These are phyloP conservation scores for Amphimallon solstitiale DNA, from an alignment of 2,888 invertebrate genomes.

Conservation along the genomic window DNA sequence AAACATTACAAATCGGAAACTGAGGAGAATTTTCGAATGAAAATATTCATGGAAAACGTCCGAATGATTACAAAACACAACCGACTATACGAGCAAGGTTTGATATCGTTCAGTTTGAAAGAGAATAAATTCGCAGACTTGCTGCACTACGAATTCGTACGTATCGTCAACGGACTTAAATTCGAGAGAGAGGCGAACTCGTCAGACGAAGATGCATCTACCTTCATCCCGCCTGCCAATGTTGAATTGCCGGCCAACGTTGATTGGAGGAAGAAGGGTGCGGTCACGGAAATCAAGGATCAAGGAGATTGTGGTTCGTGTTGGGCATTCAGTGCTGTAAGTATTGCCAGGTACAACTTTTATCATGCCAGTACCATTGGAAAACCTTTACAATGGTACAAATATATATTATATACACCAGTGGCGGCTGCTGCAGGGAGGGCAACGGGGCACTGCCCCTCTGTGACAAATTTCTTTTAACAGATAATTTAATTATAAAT, in stretches of 20 bases:
- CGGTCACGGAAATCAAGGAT: conserved; percentile 90
- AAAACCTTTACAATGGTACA: too few relatives aligned
- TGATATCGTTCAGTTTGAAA: conserved; percentile 72
- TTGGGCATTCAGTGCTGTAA: conserved; percentile 90
- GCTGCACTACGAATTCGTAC: conserved; percentile 83
- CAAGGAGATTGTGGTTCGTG: conserved; percentile 92
- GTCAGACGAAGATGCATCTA: conserved; percentile 60
- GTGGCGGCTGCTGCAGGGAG: too few relatives aligned
- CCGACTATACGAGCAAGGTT: conserved; percentile 73
- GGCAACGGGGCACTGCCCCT: too few relatives aligned
- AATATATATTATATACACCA: too few relatives aligned
- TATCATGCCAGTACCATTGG: too few relatives aligned
- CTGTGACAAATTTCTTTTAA: too few relatives aligned
- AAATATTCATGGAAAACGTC: conserved; percentile 89
- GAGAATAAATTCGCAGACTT: conserved; percentile 88
- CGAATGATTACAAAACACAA: conserved; percentile 87
- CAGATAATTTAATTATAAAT: too few relatives aligned
- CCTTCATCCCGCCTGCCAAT: conserved; percentile 76
- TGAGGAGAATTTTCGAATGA: conserved; percentile 86
- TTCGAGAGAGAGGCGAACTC: conserved; percentile 46
- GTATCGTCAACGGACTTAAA: conserved; percentile 75
- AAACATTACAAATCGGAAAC: conserved; percentile 71
- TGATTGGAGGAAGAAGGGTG: conserved; percentile 87
- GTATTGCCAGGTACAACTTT: too few relatives aligned
- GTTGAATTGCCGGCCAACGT: conserved; percentile 76